Conservation (phyloP, 2,797 vertebrate species). For the Siniperca obscura region DNA sequence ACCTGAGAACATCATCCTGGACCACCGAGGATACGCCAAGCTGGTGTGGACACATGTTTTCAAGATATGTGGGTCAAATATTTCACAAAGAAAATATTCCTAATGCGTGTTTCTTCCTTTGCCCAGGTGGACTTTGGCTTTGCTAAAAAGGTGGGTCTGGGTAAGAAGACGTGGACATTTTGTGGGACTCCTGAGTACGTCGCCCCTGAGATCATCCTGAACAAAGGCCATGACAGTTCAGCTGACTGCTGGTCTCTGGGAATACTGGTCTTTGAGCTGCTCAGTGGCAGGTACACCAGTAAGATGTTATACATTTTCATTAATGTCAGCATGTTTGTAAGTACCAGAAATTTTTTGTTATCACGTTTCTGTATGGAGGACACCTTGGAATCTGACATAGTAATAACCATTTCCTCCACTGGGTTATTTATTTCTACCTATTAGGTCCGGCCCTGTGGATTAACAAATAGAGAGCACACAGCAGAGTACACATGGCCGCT, state of each 20-base stretch:
- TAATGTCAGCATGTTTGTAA: neutral
- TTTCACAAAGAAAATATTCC: neutral
- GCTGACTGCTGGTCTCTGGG: constrained; percentile 83
- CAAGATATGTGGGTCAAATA: neutral
- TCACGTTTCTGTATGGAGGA: neutral
- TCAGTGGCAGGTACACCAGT: constrained; percentile 75
- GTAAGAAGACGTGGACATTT: constrained; percentile 84
- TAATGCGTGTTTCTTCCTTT: neutral
- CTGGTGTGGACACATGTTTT: constrained; percentile 49
- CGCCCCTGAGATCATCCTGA: constrained; percentile 82
- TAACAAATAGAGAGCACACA: no score
- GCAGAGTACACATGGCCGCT: no score
- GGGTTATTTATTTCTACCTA: no score
- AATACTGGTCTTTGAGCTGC: constrained; percentile 82
- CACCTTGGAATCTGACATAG: neutral
- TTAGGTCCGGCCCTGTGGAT: no score
- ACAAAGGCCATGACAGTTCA: constrained; percentile 82
- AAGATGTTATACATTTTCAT: neutral
- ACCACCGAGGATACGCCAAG: constrained; percentile 79
- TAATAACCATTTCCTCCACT: no score
- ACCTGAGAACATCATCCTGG: constrained; percentile 83
- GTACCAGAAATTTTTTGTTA: no score
- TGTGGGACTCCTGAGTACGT: constrained; percentile 84
- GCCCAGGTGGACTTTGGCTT: constrained; percentile 82
- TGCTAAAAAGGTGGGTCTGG: constrained; percentile 82